A percentile compares a stretch with the other conserved stretches of the same genome.
These are phyloP conservation scores for Caenorhabditis zanzibari DNA, from an alignment of 2,888 invertebrate species.

Conservation along the genomic window DNA sequence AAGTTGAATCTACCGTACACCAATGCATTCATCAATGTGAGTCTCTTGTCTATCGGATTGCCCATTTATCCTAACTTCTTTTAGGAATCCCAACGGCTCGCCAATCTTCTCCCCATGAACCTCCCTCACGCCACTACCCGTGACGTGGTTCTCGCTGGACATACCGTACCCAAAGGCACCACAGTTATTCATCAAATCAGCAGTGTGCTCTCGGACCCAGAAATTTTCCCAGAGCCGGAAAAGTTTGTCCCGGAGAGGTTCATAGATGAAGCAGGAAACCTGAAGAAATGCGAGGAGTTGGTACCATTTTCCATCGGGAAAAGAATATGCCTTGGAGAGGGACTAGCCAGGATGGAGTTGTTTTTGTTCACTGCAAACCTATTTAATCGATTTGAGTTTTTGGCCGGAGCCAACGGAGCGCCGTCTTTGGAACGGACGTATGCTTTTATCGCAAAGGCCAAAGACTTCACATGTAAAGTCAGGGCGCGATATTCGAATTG, in stretches of 20 bases:
- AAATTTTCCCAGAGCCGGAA: constrained; percentile 70
- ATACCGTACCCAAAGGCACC: constrained; percentile 40
- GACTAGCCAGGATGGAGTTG: constrained; percentile 60
- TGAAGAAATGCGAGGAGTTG: constrained; percentile 54
- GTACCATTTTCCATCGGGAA: constrained; percentile 62
- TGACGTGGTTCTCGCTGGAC: constrained; percentile 51
- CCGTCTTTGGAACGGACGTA: too few relatives aligned
- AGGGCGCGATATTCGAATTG: too few relatives aligned
- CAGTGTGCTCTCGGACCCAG: constrained; percentile 61
- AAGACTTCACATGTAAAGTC: too few relatives aligned
- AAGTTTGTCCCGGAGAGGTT: constrained; percentile 77
- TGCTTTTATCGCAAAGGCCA: too few relatives aligned
- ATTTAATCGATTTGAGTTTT: constrained; percentile 47
- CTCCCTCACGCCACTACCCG: constrained; percentile 42
- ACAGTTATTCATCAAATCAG: constrained; percentile 64
- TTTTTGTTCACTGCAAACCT: constrained; percentile 55
- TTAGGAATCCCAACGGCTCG: constrained; percentile 64
- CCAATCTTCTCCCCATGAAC: constrained; percentile 66
- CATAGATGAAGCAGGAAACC: constrained; percentile 69
- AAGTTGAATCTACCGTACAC: constrained; percentile 63
- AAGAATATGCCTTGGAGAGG: constrained; percentile 56
- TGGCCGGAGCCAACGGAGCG: too few relatives aligned
- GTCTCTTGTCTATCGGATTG: neutral
- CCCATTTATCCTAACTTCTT: too few relatives aligned
- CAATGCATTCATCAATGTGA: constrained; percentile 70